Evolutionary conservation across 2,113 vertebrate genomes (phyloP).

Genomic region (Tragelaphus imberbis): DNA sequence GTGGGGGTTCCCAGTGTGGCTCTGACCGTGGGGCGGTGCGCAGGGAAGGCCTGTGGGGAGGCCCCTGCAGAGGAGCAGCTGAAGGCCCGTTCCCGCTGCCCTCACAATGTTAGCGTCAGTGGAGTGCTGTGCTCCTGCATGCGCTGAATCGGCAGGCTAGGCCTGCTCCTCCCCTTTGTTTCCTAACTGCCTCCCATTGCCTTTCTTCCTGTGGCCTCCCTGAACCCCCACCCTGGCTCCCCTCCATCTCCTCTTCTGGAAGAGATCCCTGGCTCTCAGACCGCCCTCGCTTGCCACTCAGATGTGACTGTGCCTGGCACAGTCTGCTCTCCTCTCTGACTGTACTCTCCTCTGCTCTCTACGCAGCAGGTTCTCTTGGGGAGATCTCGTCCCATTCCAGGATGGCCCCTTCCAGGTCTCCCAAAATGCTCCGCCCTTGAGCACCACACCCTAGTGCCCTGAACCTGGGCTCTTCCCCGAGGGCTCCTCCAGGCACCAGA

Average conservation of each 20-base stretch:
- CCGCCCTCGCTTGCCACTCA: background rate
- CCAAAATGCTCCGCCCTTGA: background rate
- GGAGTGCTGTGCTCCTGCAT: fast-evolving
- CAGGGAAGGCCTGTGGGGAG: background rate
- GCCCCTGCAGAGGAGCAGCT: background rate
- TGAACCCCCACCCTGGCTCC: background rate
- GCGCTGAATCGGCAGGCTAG: background rate
- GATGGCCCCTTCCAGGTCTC: background rate
- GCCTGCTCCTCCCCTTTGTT: too few species aligned
- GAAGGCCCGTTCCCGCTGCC: background rate
- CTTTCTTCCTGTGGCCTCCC: background rate
- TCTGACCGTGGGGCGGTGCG: fast-evolving
- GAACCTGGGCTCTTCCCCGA: background rate
- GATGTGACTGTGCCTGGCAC: background rate
- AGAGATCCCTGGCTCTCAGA: background rate
- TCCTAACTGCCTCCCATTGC: background rate
- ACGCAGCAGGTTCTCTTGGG: background rate
- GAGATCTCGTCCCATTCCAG: background rate
- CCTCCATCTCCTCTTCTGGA: background rate
- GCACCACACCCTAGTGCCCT: background rate
- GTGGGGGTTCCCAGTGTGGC: too few species aligned
- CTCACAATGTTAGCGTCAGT: fast-evolving
- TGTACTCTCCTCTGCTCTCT: background rate
- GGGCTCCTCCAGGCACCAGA: background rate
- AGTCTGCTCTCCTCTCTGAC: background rate